These are phyloP conservation scores for Linnaemya vulpina DNA, from an alignment of 2,888 invertebrate species.

Conservation along the genomic window DNA sequence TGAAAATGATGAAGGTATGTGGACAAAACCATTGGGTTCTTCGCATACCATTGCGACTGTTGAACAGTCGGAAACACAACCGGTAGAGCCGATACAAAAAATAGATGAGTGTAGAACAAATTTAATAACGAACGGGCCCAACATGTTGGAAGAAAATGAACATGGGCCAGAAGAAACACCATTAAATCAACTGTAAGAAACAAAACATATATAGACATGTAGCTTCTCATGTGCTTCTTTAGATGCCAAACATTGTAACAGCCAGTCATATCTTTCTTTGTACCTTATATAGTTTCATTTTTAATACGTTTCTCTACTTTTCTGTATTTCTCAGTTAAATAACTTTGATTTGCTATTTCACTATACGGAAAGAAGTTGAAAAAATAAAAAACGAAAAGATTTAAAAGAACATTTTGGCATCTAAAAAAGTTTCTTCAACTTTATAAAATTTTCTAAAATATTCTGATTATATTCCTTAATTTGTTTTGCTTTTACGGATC, in stretches of 20 bases:
- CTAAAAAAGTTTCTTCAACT: slow-evolving; percentile 48
- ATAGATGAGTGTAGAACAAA: slow-evolving; percentile 56
- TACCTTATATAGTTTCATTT: neutral
- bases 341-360: neutral
- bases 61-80: slow-evolving; percentile 20
- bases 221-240: slow-evolving; percentile 32
- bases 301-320: neutral
- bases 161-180: slow-evolving; percentile 33
- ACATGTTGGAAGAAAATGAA: slow-evolving; percentile 60
- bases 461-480: neutral
- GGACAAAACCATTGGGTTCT: slow-evolving; percentile 80
- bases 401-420: slow-evolving; percentile 54
- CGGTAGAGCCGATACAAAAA: slow-evolving; percentile 16
- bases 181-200: slow-evolving; percentile 67
- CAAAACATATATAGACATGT: slow-evolving; percentile 5
- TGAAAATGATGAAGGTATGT: slow-evolving; percentile 81
- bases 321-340: neutral
- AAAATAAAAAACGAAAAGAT: slow-evolving; percentile 21
- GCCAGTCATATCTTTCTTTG: slow-evolving; percentile 1
- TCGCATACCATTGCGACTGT: slow-evolving; percentile 38
- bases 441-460: neutral
- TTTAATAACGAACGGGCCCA: slow-evolving; percentile 76
- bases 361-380: slow-evolving; percentile 25
- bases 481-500: neutral
- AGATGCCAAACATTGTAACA: slow-evolving; percentile 63